Percentiles rank a stretch among this genome's conserved stretches.
Conservation (phyloP, 2,888 invertebrate genomes). For the Trissoscelio sp. region DNA sequence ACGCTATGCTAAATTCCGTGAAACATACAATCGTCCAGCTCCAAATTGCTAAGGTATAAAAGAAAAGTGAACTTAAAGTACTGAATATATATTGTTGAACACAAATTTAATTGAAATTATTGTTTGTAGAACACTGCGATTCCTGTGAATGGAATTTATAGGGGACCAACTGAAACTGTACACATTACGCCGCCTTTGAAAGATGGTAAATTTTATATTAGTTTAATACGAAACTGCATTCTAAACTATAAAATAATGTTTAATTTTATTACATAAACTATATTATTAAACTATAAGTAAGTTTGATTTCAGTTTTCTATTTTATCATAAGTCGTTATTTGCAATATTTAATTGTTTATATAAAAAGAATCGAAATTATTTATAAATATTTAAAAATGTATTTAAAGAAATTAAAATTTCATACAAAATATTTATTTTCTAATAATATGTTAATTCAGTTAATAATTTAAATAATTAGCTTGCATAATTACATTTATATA, state of each 20-base stretch:
- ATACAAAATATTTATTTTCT: no score
- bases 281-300: no score
- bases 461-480: no score
- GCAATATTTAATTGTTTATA: no score
- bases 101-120: not conserved
- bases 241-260: not conserved
- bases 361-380: no score
- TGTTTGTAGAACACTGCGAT: constrained; percentile 93
- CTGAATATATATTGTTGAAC: not conserved
- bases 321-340: no score
- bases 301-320: no score
- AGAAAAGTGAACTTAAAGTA: no score
- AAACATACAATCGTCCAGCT: constrained; percentile 99
- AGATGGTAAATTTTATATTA: constrained; percentile 74
- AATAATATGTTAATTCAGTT: no score
- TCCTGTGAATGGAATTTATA: constrained; percentile 95
- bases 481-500: no score
- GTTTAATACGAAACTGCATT: not conserved
- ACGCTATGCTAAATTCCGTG: constrained; percentile 97
- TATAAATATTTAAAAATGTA: no score
- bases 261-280: not conserved
- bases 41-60: constrained; percentile 97
- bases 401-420: no score
- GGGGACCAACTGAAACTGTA: constrained; percentile 85
- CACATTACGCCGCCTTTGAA: constrained; percentile 78